These are phyloP conservation scores for Columba livia DNA, from an alignment of 2,113 vertebrate genomes.

Conservation along the genomic window DNA sequence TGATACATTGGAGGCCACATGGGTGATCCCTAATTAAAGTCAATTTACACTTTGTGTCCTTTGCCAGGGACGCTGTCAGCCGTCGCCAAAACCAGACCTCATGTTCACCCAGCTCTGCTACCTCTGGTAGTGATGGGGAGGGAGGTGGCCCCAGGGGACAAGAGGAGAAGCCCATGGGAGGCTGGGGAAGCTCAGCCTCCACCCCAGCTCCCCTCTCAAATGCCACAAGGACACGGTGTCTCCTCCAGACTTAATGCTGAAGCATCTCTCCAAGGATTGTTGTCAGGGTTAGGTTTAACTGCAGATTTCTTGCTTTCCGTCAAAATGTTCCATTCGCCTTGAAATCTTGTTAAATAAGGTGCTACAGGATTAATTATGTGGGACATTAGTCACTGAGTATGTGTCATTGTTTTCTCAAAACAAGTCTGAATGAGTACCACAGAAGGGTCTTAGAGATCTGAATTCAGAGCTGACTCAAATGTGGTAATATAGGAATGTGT, in stretches of 20 bases:
- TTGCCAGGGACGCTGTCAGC: neutral
- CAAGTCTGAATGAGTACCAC: constrained; percentile 9
- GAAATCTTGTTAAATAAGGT: constrained; percentile 38
- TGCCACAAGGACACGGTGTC: fast-evolving
- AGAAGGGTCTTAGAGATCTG: neutral
- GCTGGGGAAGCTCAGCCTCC: neutral
- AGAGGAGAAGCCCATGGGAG: fast-evolving
- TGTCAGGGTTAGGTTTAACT: neutral
- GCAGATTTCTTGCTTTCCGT: neutral
- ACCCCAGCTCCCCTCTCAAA: neutral
- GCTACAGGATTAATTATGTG: constrained; percentile 16
- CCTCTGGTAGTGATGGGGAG: neutral
- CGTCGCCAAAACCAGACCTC: neutral
- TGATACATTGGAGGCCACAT: constrained; percentile 5
- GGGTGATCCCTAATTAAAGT: constrained; percentile 35
- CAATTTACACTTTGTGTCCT: constrained; percentile 28
- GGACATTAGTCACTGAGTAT: constrained; percentile 37
- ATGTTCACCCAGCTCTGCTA: neutral
- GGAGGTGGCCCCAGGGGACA: no score
- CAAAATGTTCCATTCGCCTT: neutral
- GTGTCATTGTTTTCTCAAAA: constrained; percentile 45
- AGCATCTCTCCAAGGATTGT: neutral
- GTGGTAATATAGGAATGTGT: neutral
- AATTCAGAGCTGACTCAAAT: neutral
- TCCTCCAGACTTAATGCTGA: neutral